Conservation (phyloP, 2,797 vertebrate genomes). For the Cichlasoma orientale region DNA sequence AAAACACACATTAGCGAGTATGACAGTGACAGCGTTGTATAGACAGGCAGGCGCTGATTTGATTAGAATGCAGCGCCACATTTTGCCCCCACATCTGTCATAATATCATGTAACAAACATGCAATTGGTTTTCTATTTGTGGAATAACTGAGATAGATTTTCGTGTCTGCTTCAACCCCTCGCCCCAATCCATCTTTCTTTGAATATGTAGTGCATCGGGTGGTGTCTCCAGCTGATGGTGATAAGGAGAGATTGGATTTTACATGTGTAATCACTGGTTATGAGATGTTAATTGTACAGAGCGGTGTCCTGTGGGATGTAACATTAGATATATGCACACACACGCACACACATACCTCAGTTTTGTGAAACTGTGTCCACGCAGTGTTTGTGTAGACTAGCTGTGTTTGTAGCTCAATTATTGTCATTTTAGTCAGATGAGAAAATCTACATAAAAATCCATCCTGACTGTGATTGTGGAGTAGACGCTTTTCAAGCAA, state of each 20-base stretch:
- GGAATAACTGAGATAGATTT: slow-evolving; percentile 76
- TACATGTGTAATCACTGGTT: slow-evolving; percentile 73
- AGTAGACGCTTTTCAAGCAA: slow-evolving; percentile 6
- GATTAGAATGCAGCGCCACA: slow-evolving; percentile 58
- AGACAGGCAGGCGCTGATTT: slow-evolving; percentile 58
- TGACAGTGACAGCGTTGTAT: slow-evolving; percentile 6
- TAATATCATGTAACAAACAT: slow-evolving; percentile 72
- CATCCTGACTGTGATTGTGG: slow-evolving; percentile 36
- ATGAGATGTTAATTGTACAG: slow-evolving; percentile 73
- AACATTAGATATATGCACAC: slow-evolving; percentile 43
- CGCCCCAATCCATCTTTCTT: slow-evolving; percentile 70
- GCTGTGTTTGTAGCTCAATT: slow-evolving; percentile 46
- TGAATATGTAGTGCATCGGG: slow-evolving; percentile 56
- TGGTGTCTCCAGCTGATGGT: slow-evolving; percentile 47
- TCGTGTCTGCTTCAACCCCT: slow-evolving; percentile 54
- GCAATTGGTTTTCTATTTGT: slow-evolving; percentile 76
- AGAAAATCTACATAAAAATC: slow-evolving; percentile 36
- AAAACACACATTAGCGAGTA: slow-evolving; percentile 23
- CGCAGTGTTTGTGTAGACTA: slow-evolving; percentile 43
- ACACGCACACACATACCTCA: not conserved
- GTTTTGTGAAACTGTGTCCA: slow-evolving; percentile 11
- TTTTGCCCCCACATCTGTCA: slow-evolving; percentile 72
- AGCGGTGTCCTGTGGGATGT: slow-evolving; percentile 57
- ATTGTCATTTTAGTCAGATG: slow-evolving; percentile 22
- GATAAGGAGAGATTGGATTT: slow-evolving; percentile 72